phyloP scores from a whole-genome alignment of 2,797 vertebrate species.

The Gadopsis bispinosus region DNA sequence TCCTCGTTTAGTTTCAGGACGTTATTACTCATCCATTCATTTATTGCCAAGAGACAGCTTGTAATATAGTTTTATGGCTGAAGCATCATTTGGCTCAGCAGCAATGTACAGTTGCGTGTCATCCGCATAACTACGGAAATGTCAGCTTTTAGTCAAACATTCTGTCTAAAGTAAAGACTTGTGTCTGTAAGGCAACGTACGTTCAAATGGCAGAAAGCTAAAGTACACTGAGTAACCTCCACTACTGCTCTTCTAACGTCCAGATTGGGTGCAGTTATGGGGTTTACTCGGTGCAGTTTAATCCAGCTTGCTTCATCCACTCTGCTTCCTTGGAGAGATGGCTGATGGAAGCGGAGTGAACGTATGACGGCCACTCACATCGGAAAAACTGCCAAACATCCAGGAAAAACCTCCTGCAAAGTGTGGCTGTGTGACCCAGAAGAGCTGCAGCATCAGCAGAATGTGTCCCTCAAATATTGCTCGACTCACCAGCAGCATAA shows the following conservation, averaged over 20 bases:
- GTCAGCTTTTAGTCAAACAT: no score
- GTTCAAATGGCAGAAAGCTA: not conserved
- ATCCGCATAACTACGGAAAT: no score
- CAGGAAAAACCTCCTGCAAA: slow-evolving; percentile 38
- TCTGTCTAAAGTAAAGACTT: not conserved
- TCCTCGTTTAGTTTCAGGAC: no score
- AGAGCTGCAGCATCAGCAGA: slow-evolving; percentile 43
- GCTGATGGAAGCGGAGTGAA: slow-evolving; percentile 9
- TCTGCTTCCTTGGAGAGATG: slow-evolving; percentile 26
- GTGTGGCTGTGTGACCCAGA: slow-evolving; percentile 17
- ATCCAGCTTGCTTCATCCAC: not conserved
- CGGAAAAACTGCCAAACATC: slow-evolving; percentile 50
- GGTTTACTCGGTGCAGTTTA: not conserved
- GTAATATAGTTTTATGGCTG: no score
- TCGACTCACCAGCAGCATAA: slow-evolving; percentile 26
- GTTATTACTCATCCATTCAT: no score
- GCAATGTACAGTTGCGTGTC: no score
- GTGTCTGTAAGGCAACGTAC: not conserved
- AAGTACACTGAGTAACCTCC: not conserved
- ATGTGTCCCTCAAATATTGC: slow-evolving; percentile 3
- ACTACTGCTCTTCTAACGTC: not conserved
- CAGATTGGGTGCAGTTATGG: not conserved
- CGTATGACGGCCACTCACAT: slow-evolving; percentile 36
- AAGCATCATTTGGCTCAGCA: no score
- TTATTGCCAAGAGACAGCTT: no score